A percentile compares a stretch with the other conserved stretches of the same genome.
These are phyloP conservation scores for Clarias batrachus DNA, from an alignment of 2,113 vertebrate species.

Conservation along the genomic window DNA sequence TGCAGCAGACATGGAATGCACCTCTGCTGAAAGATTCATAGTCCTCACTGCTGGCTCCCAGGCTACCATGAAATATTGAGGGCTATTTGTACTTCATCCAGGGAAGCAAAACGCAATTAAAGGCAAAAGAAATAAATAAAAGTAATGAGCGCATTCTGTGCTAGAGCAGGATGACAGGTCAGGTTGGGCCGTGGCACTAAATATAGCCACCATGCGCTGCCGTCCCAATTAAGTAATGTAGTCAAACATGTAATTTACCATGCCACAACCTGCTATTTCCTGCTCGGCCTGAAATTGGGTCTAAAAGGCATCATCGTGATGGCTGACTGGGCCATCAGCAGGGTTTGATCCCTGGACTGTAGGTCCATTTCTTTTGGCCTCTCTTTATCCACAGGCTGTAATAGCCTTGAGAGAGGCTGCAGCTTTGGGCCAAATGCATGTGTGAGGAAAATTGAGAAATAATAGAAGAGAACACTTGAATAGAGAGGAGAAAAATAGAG, in stretches of 20 bases:
- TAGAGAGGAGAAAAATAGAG: slow-evolving; percentile 16
- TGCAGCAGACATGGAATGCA: slow-evolving; percentile 41
- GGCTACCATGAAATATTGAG: slow-evolving; percentile 66
- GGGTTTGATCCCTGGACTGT: slow-evolving; percentile 44
- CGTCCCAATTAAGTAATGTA: slow-evolving; percentile 61
- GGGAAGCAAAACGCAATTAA: slow-evolving; percentile 57
- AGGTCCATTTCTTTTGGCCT: slow-evolving; percentile 42
- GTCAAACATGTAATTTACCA: slow-evolving; percentile 52
- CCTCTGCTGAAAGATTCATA: slow-evolving; percentile 57
- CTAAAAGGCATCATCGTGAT: slow-evolving; percentile 52
- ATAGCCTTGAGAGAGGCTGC: slow-evolving; percentile 15
- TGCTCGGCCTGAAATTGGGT: slow-evolving; percentile 47
- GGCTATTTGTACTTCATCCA: slow-evolving; percentile 58
- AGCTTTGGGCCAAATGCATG: slow-evolving; percentile 5
- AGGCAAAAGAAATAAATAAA: slow-evolving; percentile 56
- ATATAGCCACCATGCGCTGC: slow-evolving; percentile 43
- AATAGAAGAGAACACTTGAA: slow-evolving; percentile 16
- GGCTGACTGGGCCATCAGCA: slow-evolving; percentile 30
- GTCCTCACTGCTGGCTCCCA: slow-evolving; percentile 29
- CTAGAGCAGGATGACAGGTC: slow-evolving; percentile 47
- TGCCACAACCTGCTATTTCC: slow-evolving; percentile 40
- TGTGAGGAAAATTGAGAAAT: slow-evolving; percentile 43
- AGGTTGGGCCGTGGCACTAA: slow-evolving; percentile 49
- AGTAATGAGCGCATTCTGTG: slow-evolving; percentile 55
- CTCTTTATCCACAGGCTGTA: slow-evolving; percentile 39